These are phyloP conservation scores for Periparus ater DNA, from an alignment of 2,797 vertebrate genomes.

Conservation along the genomic window DNA sequence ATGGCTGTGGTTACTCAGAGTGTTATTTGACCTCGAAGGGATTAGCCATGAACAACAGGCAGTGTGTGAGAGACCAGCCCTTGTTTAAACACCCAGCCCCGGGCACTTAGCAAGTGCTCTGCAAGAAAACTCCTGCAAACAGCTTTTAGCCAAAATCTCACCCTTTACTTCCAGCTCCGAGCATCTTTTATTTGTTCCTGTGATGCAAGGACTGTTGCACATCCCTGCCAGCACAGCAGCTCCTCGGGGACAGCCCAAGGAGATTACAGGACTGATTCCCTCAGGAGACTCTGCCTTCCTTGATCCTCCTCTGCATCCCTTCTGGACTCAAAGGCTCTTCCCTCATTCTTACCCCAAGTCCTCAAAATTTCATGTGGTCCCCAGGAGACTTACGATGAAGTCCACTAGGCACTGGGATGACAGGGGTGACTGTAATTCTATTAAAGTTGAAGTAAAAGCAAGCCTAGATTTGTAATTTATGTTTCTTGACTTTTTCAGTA, in stretches of 20 bases:
- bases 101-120: not conserved
- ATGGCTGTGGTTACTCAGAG: slow-evolving; percentile 53
- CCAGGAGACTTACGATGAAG: not conserved
- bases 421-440: not conserved
- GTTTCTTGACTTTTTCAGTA: not conserved
- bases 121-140: not conserved
- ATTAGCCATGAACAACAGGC: slow-evolving; percentile 36
- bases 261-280: not conserved
- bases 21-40: slow-evolving; percentile 33
- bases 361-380: not conserved
- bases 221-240: not conserved
- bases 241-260: not conserved
- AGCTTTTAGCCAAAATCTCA: not conserved
- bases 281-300: not conserved
- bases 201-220: not conserved
- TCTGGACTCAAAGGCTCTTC: not conserved
- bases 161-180: not conserved
- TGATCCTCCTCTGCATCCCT: not conserved
- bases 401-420: not conserved
- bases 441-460: not conserved
- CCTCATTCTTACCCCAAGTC: not conserved
- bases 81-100: not conserved
- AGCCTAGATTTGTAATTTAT: not conserved
- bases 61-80: slow-evolving; percentile 34
- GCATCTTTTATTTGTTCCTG: not conserved